Conservation (phyloP, 2,888 invertebrate genomes). For the Amblyjoppa proteus region DNA sequence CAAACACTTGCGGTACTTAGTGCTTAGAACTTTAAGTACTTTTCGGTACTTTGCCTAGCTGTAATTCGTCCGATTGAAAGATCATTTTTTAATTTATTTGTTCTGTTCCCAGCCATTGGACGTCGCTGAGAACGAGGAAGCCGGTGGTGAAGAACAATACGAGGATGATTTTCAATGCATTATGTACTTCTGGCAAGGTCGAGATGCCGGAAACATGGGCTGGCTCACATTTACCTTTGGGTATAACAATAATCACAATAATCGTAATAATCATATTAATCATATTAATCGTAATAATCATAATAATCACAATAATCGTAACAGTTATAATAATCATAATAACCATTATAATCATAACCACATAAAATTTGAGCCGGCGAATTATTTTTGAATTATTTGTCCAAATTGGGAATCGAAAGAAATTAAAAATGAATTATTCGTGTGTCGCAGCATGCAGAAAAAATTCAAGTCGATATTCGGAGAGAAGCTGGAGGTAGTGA, state of each 20-base stretch:
- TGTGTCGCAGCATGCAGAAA: slow-evolving; percentile 89
- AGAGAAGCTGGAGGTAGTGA: slow-evolving; percentile 96
- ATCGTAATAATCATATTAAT: no score
- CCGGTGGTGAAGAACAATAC: slow-evolving; percentile 84
- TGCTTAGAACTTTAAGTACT: no score
- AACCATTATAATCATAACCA: no score
- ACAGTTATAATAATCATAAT: no score
- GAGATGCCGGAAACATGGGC: slow-evolving; percentile 99
- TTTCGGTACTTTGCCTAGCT: no score
- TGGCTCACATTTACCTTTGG: slow-evolving; percentile 99
- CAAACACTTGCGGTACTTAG: no score
- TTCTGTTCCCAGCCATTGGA: slow-evolving; percentile 80
- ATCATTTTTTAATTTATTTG: not conserved
- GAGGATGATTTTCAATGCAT: slow-evolving; percentile 95
- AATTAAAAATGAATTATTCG: not conserved
- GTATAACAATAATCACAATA: slow-evolving; percentile 63
- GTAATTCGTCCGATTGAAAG: not conserved
- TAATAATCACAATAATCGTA: no score
- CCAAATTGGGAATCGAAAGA: not conserved
- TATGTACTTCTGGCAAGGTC: slow-evolving; percentile 99
- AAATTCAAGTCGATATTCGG: slow-evolving; percentile 95
- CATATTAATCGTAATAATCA: no score
- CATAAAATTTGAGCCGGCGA: no score
- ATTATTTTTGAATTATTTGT: no score
- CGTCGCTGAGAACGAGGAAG: slow-evolving; percentile 86